These are phyloP conservation scores for Notarius quadriscutis DNA, from an alignment of 2,113 vertebrate species.

Conservation along the genomic window DNA sequence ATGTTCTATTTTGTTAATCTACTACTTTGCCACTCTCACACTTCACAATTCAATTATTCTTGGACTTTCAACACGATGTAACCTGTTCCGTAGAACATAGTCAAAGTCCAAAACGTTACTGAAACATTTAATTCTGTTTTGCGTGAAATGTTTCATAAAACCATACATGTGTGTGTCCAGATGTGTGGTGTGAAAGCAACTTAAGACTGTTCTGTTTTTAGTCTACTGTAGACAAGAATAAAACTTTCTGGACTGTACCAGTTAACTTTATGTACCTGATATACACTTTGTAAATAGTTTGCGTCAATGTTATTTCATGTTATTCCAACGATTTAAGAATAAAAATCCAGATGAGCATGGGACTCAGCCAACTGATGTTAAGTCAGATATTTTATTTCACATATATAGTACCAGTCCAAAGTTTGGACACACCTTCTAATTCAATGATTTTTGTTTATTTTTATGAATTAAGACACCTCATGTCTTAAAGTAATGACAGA, in stretches of 20 bases:
- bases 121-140: no score
- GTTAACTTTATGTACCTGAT: neutral
- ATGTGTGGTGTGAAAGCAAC: no score
- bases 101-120: neutral
- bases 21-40: neutral
- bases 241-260: constrained; percentile 3
- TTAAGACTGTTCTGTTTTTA: constrained; percentile 1
- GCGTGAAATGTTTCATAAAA: neutral
- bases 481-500: no score
- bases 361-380: neutral
- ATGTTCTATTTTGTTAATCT: neutral
- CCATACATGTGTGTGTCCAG: neutral
- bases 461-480: no score
- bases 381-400: neutral
- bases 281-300: neutral
- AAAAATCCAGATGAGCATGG: neutral
- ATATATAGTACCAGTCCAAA: no score
- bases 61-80: neutral
- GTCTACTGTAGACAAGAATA: neutral
- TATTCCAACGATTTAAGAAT: neutral
- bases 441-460: no score
- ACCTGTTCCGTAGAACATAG: neutral
- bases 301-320: neutral
- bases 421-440: no score
- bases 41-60: neutral